A percentile compares a stretch with the other conserved stretches of the same genome.
Conservation (phyloP, 2,113 vertebrate genomes). For the Melospiza georgiana region DNA sequence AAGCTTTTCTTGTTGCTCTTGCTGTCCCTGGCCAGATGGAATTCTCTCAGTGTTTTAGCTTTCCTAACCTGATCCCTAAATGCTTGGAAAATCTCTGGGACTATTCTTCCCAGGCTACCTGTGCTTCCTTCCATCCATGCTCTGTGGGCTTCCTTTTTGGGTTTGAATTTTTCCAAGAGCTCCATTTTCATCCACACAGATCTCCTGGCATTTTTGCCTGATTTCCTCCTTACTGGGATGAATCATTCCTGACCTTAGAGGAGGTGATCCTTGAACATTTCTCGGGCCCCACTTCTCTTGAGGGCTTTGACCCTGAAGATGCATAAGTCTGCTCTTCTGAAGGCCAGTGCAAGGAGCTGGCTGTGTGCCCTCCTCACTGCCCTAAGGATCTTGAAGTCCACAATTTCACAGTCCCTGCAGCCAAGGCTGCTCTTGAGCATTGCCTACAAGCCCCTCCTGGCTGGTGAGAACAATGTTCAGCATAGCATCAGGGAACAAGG, state of each 20-base stretch:
- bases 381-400: background rate
- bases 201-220: background rate
- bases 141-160: background rate
- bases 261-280: background rate
- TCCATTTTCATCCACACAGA: background rate
- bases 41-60: background rate
- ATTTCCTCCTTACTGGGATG: background rate
- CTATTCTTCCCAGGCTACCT: background rate
- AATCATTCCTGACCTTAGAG: background rate
- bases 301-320: background rate
- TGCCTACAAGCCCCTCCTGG: background rate
- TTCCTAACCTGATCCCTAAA: background rate
- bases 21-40: background rate
- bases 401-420: background rate
- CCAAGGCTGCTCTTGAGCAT: background rate
- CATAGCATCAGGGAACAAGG: background rate
- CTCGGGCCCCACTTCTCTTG: background rate
- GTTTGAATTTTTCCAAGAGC: background rate
- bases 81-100: rapidly evolving
- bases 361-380: background rate
- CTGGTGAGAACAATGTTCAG: background rate
- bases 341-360: background rate
- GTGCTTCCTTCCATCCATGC: background rate
- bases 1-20: background rate
- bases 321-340: background rate